phyloP scores from a whole-genome alignment of 2,888 invertebrate species.

The Xestia xanthographa region DNA sequence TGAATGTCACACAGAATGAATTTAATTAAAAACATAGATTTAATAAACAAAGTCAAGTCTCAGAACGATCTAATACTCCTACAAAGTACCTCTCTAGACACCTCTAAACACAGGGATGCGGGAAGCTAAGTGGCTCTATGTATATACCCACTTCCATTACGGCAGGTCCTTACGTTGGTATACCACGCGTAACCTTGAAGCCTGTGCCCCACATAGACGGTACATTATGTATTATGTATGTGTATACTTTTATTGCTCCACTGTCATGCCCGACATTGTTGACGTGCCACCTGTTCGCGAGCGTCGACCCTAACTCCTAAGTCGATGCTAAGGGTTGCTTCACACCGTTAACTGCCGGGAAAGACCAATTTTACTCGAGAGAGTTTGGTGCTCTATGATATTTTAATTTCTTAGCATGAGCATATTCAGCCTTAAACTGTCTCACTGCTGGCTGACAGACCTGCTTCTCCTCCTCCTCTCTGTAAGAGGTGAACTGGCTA shows the following conservation, averaged over 20 bases:
- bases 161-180: conserved; percentile 31
- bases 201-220: conserved; percentile 24
- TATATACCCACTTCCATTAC: conserved; percentile 34
- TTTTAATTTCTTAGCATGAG: no score
- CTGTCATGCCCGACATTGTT: conserved; percentile 54
- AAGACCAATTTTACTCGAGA: not conserved
- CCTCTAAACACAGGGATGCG: conserved; percentile 8
- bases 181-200: conserved; percentile 43
- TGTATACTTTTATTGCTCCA: conserved; percentile 51
- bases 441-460: not conserved
- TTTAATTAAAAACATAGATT: not conserved
- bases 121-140: conserved; percentile 41
- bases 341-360: conserved; percentile 3
- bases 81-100: conserved; percentile 3
- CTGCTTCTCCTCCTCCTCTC: not conserved
- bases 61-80: not conserved
- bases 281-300: conserved; percentile 55
- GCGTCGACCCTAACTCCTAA: conserved; percentile 39
- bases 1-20: no score
- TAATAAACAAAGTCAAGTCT: not conserved
- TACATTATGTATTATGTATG: conserved; percentile 17
- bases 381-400: not conserved
- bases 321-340: conserved; percentile 21
- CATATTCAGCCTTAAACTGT: not conserved
- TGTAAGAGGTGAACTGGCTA: not conserved